These are phyloP conservation scores for Nycticorax nycticorax DNA, from an alignment of 2,113 vertebrate species.

Conservation along the genomic window DNA sequence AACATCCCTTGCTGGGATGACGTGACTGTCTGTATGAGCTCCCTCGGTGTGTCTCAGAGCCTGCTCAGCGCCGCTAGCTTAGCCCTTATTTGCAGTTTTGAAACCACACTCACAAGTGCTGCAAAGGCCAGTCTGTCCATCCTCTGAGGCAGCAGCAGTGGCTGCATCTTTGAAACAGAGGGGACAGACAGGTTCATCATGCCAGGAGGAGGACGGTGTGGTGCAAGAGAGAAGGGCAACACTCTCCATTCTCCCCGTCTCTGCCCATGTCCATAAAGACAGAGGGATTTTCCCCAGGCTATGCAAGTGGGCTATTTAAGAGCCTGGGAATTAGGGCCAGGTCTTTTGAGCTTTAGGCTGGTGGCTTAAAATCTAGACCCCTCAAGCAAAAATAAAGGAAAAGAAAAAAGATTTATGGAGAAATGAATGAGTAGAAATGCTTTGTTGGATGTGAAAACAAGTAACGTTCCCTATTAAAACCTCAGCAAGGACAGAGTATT, in stretches of 20 bases:
- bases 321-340: neutral
- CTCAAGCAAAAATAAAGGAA: neutral
- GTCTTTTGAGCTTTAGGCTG: neutral
- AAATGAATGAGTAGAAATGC: neutral
- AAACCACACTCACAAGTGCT: neutral
- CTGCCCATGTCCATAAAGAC: neutral
- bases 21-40: rapidly evolving
- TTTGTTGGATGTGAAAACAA: neutral
- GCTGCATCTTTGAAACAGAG: neutral
- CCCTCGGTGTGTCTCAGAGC: neutral
- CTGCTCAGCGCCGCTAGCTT: neutral
- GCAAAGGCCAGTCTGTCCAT: neutral
- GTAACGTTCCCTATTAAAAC: neutral
- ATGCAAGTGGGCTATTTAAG: neutral
- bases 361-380: neutral
- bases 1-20: neutral
- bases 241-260: neutral
- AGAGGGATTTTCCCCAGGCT: neutral
- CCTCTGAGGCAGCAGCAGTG: neutral
- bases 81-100: neutral
- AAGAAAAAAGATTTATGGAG: neutral
- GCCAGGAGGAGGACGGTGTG: neutral
- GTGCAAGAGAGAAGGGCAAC: neutral
- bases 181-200: neutral
- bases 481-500: neutral